These are phyloP conservation scores for Thecophora atra DNA, from an alignment of 2,888 invertebrate genomes.

Conservation along the genomic window DNA sequence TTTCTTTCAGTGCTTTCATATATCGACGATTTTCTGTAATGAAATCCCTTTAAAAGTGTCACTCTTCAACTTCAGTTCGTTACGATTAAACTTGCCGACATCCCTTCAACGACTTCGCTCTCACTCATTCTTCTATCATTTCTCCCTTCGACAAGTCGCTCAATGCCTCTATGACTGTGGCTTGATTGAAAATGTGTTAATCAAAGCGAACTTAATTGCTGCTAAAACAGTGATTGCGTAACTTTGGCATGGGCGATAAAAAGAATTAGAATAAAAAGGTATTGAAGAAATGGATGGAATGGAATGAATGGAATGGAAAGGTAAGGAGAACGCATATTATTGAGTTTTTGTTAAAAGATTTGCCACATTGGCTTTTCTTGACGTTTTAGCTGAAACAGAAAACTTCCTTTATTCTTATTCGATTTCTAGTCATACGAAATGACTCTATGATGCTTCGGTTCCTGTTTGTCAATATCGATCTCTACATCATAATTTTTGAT, in stretches of 20 bases:
- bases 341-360: no score
- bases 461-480: not conserved
- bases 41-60: not conserved
- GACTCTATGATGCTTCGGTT: not conserved
- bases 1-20: not conserved
- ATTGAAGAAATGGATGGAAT: not conserved
- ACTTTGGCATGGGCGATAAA: not conserved
- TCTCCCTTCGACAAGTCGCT: no score
- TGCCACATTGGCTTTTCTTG: no score
- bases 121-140: not conserved
- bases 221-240: conserved; percentile 46
- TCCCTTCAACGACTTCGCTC: not conserved
- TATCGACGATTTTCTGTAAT: not conserved
- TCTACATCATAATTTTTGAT: not conserved
- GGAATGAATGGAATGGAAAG: no score
- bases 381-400: no score
- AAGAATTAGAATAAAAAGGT: no score
- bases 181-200: conserved; percentile 54
- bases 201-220: conserved; percentile 60
- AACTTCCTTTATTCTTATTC: no score
- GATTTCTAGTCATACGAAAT: no score
- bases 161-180: conserved; percentile 11
- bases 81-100: not conserved
- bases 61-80: not conserved
- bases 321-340: not conserved